Evolutionary conservation across 2,797 vertebrate species (phyloP).

Genomic region (Macroramphosus scolopax): DNA sequence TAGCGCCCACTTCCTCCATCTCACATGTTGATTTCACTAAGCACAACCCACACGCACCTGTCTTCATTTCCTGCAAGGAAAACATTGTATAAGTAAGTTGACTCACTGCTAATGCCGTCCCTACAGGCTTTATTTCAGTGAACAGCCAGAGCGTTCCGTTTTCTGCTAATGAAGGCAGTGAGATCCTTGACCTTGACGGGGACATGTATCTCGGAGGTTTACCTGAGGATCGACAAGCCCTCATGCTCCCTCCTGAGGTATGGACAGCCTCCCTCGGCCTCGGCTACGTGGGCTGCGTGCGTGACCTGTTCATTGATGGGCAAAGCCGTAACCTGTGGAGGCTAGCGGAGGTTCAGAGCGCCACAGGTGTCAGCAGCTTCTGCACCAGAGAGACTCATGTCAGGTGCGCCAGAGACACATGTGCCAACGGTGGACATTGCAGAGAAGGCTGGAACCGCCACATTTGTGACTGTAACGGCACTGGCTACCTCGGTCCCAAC

Average conservation of each 20-base stretch:
- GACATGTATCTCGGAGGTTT: conserved; percentile 93
- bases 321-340: conserved; percentile 87
- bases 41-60: conserved; percentile 66
- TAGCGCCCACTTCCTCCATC: conserved; percentile 42
- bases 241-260: conserved; percentile 86
- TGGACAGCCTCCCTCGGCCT: conserved; percentile 88
- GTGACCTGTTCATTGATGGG: conserved; percentile 92
- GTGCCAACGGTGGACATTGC: conserved; percentile 85
- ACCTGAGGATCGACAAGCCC: conserved; percentile 80
- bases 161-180: conserved; percentile 88
- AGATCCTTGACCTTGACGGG: conserved; percentile 89
- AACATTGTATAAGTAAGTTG: conserved; percentile 42
- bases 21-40: conserved; percentile 47
- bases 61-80: conserved; percentile 46
- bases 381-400: conserved; percentile 87
- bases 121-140: conserved; percentile 85
- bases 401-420: conserved; percentile 84
- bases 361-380: conserved; percentile 81
- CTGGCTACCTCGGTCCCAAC: conserved; percentile 85
- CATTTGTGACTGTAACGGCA: conserved; percentile 88
- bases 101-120: conserved; percentile 33
- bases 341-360: conserved; percentile 83
- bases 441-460: conserved; percentile 94
- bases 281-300: conserved; percentile 91
- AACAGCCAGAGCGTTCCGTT: conserved; percentile 90